phyloP scores from a whole-genome alignment of 2,888 invertebrate genomes.

The Tenthredo notha region DNA sequence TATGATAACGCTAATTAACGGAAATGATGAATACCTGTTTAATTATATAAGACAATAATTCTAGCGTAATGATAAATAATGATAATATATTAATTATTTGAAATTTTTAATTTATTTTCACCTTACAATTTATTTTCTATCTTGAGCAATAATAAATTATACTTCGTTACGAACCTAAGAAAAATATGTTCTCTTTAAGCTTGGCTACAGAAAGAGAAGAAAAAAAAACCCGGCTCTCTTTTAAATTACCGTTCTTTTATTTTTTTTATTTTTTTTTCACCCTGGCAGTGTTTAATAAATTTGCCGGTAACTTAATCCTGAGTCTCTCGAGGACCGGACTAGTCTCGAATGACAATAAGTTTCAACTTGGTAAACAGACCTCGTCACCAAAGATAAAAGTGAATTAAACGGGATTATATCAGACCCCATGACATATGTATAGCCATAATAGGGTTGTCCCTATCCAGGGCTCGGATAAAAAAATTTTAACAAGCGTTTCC shows the following conservation, averaged over 20 bases:
- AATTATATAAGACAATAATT: neutral
- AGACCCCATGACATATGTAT: neutral
- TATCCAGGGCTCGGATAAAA: too few species aligned
- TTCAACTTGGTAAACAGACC: conserved; percentile 36
- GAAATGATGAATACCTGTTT: neutral
- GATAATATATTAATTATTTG: neutral
- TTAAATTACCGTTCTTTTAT: neutral
- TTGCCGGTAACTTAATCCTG: conserved; percentile 20
- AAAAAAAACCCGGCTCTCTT: neutral
- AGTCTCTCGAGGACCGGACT: conserved; percentile 24
- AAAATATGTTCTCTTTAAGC: neutral
- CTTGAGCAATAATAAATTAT: neutral
- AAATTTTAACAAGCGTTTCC: too few species aligned
- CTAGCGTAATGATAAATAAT: neutral
- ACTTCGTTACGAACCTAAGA: neutral
- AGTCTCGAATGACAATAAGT: conserved; percentile 48
- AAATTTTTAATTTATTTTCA: neutral
- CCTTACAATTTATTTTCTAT: neutral
- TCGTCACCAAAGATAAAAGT: conserved; percentile 23
- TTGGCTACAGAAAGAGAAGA: neutral
- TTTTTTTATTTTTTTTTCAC: neutral
- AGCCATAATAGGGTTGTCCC: too few species aligned
- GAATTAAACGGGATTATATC: conserved; percentile 29
- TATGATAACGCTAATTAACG: neutral
- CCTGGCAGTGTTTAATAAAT: conserved; percentile 44